Evolutionary conservation across 2,888 invertebrate species (phyloP).

Genomic region (Ditula angustiorana): DNA sequence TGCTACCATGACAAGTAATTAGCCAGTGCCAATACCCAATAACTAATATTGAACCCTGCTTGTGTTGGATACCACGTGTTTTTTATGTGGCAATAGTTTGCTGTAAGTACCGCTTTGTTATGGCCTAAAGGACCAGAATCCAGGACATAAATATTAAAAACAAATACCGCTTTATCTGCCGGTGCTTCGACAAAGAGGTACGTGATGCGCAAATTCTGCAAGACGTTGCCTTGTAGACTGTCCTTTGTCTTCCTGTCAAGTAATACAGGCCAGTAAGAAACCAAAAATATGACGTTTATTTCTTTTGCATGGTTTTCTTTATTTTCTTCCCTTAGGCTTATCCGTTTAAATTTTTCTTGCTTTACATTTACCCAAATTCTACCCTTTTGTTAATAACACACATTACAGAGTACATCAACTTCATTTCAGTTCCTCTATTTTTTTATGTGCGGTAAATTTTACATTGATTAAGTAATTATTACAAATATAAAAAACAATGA

Average conservation of each 20-base stretch:
- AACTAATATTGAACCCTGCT: constrained; percentile 55
- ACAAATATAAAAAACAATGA: no score
- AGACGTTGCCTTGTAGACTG: neutral
- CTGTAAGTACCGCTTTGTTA: constrained; percentile 78
- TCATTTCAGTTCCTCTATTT: no score
- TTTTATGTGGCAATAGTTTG: constrained; percentile 68
- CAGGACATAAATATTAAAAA: no score
- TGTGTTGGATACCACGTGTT: constrained; percentile 67
- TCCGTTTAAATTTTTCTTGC: no score
- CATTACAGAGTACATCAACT: no score
- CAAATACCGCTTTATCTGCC: no score
- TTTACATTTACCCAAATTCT: no score
- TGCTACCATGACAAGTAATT: constrained; percentile 77
- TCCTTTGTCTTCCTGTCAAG: constrained; percentile 1
- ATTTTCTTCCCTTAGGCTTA: neutral
- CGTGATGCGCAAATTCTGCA: neutral
- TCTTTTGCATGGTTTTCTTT: neutral
- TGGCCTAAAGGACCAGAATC: no score
- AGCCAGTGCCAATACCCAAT: constrained; percentile 42
- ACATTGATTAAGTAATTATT: no score
- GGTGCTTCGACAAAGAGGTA: constrained; percentile 19
- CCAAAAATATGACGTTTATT: neutral
- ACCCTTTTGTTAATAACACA: no score
- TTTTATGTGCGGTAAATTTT: no score
- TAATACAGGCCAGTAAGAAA: neutral